A percentile compares a stretch with the other conserved stretches of the same genome.
Evolutionary conservation across 2,888 invertebrate genomes (phyloP).

Genomic region (Brachypalpus laphriformis): DNA sequence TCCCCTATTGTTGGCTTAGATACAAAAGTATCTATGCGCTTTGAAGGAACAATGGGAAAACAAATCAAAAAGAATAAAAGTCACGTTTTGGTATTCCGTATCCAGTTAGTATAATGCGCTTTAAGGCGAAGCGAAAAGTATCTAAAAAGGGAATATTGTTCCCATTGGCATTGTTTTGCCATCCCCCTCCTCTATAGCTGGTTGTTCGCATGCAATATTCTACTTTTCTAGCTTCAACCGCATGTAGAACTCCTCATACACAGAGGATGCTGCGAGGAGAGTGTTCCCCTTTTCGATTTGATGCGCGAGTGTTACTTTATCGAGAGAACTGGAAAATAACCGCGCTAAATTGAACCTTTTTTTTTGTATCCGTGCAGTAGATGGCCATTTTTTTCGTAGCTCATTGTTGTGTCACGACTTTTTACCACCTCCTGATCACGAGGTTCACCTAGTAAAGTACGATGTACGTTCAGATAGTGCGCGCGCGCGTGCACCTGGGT

Average conservation of each 20-base stretch:
- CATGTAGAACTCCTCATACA: background rate
- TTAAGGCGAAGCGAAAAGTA: conserved; percentile 25
- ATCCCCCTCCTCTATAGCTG: background rate
- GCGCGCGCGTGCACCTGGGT: conserved; percentile 41
- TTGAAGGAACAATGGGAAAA: conserved; percentile 64
- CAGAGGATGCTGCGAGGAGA: conserved; percentile 1
- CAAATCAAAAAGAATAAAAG: conserved; percentile 66
- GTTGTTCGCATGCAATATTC: conserved; percentile 38
- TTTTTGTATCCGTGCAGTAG: background rate
- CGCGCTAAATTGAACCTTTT: conserved; percentile 39
- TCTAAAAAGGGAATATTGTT: conserved; percentile 40
- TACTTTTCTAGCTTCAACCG: background rate
- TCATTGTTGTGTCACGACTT: conserved; percentile 73
- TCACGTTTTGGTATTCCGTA: conserved; percentile 42
- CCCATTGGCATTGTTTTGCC: conserved; percentile 50
- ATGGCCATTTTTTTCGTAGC: conserved; percentile 32
- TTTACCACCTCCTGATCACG: conserved; percentile 72
- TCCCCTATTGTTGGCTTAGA: conserved; percentile 11
- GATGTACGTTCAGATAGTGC: conserved; percentile 7
- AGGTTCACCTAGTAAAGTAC: conserved; percentile 69
- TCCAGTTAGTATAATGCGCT: conserved; percentile 26
- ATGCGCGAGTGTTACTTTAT: conserved; percentile 36
- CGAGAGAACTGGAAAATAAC: conserved; percentile 18
- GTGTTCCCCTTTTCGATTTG: conserved; percentile 29
- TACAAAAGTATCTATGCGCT: conserved; percentile 2